phyloP scores from a whole-genome alignment of 2,888 invertebrate species.

The Baccha elongata region DNA sequence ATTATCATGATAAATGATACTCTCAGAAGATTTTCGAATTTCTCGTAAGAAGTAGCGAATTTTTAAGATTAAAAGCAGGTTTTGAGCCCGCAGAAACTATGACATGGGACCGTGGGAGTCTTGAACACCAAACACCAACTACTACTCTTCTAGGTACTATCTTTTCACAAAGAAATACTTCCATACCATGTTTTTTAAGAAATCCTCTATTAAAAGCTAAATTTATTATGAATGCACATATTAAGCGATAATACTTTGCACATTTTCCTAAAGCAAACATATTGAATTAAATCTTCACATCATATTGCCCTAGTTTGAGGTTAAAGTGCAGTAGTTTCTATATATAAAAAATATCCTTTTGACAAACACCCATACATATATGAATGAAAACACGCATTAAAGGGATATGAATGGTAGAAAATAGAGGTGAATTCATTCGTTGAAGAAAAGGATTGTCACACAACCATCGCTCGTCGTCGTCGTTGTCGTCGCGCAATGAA shows the following conservation, averaged over 20 bases:
- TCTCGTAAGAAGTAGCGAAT: too few species aligned
- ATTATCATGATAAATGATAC: too few species aligned
- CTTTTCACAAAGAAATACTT: too few species aligned
- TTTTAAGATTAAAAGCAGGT: too few species aligned
- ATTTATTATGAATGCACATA: too few species aligned
- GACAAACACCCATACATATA: constrained; percentile 32
- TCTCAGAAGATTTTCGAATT: too few species aligned
- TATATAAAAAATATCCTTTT: constrained; percentile 35
- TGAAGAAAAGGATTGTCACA: constrained; percentile 30
- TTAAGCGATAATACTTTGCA: neutral
- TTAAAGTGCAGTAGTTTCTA: constrained; percentile 52
- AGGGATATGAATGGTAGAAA: constrained; percentile 6
- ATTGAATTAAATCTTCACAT: constrained; percentile 48
- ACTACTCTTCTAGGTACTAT: too few species aligned
- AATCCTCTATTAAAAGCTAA: too few species aligned
- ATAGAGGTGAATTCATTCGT: constrained; percentile 57
- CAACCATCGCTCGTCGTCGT: neutral
- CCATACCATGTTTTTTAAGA: too few species aligned
- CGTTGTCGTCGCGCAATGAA: constrained; percentile 34
- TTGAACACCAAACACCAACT: too few species aligned
- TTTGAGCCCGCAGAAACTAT: too few species aligned
- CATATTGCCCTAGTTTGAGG: constrained; percentile 65
- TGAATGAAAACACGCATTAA: constrained; percentile 4
- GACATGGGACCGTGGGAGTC: too few species aligned
- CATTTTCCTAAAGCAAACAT: constrained; percentile 37